Percentiles rank a stretch among this genome's conserved stretches.
These are phyloP conservation scores for Chondrilla cf. caribensis DNA, from an alignment of 37 sponge, comb jelly and placozoan species.

Conservation along the genomic window DNA sequence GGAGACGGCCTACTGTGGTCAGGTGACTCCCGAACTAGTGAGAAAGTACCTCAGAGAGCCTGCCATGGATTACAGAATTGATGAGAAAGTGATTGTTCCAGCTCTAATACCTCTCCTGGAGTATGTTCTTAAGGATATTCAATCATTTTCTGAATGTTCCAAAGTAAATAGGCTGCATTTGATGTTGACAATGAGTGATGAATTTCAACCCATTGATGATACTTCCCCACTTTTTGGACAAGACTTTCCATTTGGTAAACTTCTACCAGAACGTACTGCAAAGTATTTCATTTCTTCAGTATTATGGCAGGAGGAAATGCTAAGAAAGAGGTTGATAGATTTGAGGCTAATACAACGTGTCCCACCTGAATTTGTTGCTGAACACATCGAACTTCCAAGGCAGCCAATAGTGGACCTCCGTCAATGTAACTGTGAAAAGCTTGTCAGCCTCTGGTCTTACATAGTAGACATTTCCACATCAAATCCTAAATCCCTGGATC, in stretches of 20 bases:
- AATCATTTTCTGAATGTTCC: too few relatives aligned
- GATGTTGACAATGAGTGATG: constrained; percentile 20
- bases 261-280: neutral
- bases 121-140: neutral
- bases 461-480: neutral
- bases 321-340: neutral
- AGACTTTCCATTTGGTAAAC: neutral
- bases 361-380: constrained; percentile 28
- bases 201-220: neutral
- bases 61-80: neutral
- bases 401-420: neutral
- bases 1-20: neutral
- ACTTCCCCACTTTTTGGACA: neutral
- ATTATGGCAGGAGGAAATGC: neutral
- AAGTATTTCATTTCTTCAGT: neutral
- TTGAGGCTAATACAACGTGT: constrained; percentile 8
- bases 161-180: constrained; percentile 22
- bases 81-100: constrained; percentile 7
- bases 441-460: neutral
- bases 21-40: neutral
- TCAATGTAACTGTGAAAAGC: neutral
- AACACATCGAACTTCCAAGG: constrained; percentile 22
- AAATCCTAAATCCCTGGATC: too few relatives aligned
- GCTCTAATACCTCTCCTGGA: constrained; percentile 13
- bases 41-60: neutral